Evolutionary conservation across 1,140 invertebrate genomes (phyloP).

Genomic region (Drosophila nasuta): DNA sequence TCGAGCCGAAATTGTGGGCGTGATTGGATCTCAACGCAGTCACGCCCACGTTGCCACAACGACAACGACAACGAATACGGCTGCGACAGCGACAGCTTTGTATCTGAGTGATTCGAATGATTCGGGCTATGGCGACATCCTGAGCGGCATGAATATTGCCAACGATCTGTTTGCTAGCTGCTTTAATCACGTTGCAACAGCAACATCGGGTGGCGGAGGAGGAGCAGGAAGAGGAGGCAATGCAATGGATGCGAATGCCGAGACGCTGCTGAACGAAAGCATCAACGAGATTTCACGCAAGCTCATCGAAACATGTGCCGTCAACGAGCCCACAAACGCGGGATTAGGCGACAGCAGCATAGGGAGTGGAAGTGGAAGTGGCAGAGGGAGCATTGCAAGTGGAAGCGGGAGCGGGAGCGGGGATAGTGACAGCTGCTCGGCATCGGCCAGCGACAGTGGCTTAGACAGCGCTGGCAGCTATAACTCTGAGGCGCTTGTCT

Average conservation of each 20-base stretch:
- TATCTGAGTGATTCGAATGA: conserved; percentile 78
- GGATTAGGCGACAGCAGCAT: not conserved
- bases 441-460: conserved; percentile 70
- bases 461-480: conserved; percentile 80
- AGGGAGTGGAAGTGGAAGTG: not conserved
- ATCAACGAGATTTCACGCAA: conserved; percentile 84
- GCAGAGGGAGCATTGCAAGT: not conserved
- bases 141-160: conserved; percentile 80
- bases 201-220: not conserved
- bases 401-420: not conserved
- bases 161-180: conserved; percentile 79
- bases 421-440: conserved; percentile 52
- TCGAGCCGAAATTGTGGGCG: conserved; percentile 80
- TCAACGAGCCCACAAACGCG: conserved; percentile 33
- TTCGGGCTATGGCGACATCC: conserved; percentile 79
- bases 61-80: conserved; percentile 3
- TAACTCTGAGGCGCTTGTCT: conserved; percentile 74
- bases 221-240: not conserved
- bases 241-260: conserved; percentile 40
- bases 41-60: not conserved
- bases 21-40: conserved; percentile 79
- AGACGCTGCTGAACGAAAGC: conserved; percentile 74
- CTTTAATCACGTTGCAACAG: conserved; percentile 34
- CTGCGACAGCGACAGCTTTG: conserved; percentile 10
- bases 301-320: conserved; percentile 76